Evolutionary conservation across 37 sponge, comb jelly and placozoan species (phyloP), one percentile per base, ranked within the genome.

Genomic region (Ianthella basta): DNA sequence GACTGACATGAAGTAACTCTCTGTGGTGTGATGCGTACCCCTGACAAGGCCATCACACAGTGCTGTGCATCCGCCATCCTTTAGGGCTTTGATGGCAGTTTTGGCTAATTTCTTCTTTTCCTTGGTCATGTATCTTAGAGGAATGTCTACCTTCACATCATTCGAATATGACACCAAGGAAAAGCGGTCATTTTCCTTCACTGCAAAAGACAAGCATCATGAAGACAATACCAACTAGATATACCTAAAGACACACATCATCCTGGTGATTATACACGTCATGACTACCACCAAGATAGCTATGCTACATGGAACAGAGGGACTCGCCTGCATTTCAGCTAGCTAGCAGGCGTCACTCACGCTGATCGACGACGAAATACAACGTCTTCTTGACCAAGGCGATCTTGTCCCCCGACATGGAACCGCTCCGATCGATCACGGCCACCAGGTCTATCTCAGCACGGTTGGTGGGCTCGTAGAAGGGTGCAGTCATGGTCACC

Each of bases 371-470:
- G 25, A 96, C 94, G 60, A 96, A 96, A 19, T 72, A 83, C 2
- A 96, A 88, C 15, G 97, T 96, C 78, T 96, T 83, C 89, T 87
- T 96, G 37, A 96, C 97, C 27, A 93, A 68, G 0, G 86, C 57
- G 0, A 96, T 66, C 79, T 96, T 96, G 23, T 5, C 44, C 1
- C 94, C 94, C 14, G 61, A 15, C 97, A 96, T 96, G 36, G 94
- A 93, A 20, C 97, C 97, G 53, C 94, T 94, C 70, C 86, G 73
- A 72, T 96, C 97, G 30, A 96, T 92, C 5, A 96, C 97, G 21
- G 97, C 97, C 13, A 91, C 94, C 16, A 96, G 87, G 59, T 96
- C 97, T 50, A 96, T 85, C 0, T 91, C 77, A 25, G 90, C 80
- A n/a, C 97, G 81, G 0, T 87, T 35, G 20, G 79, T 82, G 0